A percentile compares a stretch with the other conserved stretches of the same genome.
phyloP scores from a whole-genome alignment of 2,888 invertebrate species.

The Dromius quadrimaculatus region DNA sequence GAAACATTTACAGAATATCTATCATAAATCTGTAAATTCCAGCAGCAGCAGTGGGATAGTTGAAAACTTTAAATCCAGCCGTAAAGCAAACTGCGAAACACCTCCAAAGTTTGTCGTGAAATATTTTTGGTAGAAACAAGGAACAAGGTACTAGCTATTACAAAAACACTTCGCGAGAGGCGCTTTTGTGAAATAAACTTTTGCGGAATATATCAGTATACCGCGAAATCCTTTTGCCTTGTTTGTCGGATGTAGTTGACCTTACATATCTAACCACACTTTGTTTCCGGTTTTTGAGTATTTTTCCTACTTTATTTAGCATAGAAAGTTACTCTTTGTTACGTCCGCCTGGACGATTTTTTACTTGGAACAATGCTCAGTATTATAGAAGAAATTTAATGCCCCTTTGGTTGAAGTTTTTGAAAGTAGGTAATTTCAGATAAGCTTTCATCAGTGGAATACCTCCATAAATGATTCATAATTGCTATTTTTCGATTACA shows the following conservation, averaged over 20 bases:
- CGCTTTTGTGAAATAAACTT: conserved; percentile 44
- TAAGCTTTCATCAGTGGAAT: too few species aligned
- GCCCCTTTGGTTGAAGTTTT: too few species aligned
- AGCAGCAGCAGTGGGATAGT: conserved; percentile 19
- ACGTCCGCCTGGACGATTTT: background rate
- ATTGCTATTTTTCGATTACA: too few species aligned
- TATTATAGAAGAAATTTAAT: conserved; percentile 24
- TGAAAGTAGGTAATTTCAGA: too few species aligned
- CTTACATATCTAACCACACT: conserved; percentile 43
- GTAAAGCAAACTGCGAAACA: conserved; percentile 32
- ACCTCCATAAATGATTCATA: too few species aligned
- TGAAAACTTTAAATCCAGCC: conserved; percentile 26
- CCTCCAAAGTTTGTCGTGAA: conserved; percentile 21
- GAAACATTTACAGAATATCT: conserved; percentile 34
- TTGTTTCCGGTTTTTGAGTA: conserved; percentile 46
- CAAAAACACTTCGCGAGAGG: conserved; percentile 24
- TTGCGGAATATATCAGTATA: conserved; percentile 42
- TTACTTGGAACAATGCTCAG: background rate
- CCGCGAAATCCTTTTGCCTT: conserved; percentile 37
- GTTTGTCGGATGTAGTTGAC: conserved; percentile 42
- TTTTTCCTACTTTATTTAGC: conserved; percentile 44
- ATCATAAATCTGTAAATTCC: conserved; percentile 30
- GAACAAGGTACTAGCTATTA: background rate
- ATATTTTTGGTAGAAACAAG: conserved; percentile 41
- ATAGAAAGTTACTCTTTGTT: conserved; percentile 33